Evolutionary conservation across 2,888 invertebrate species (phyloP).

Genomic region (Biston stratarius): DNA sequence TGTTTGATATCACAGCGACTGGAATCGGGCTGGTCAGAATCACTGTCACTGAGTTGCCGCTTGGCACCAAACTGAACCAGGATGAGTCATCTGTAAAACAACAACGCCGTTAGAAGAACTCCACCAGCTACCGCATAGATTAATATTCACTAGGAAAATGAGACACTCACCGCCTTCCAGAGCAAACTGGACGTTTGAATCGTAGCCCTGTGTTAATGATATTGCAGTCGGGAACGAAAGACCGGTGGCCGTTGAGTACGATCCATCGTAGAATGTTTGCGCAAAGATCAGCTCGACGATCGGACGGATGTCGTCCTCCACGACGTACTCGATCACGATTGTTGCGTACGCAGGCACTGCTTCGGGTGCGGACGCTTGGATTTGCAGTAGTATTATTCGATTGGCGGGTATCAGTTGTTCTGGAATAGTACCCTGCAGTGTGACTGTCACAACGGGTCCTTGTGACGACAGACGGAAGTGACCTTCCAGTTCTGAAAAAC

Average conservation of each 20-base stretch:
- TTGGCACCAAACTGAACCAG: constrained; percentile 38
- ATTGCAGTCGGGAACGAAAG: constrained; percentile 44
- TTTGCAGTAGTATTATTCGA: constrained; percentile 34
- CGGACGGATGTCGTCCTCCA: constrained; percentile 12
- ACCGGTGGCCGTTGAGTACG: constrained; percentile 39
- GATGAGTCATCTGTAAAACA: constrained; percentile 29
- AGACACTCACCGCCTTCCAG: constrained; percentile 52
- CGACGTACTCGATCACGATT: constrained; percentile 26
- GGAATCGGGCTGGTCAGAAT: constrained; percentile 44
- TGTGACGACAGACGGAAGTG: not conserved
- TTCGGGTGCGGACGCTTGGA: constrained; percentile 26
- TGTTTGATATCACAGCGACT: constrained; percentile 47
- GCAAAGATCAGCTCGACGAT: constrained; percentile 47
- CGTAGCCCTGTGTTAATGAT: constrained; percentile 46
- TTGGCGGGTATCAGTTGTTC: constrained; percentile 45
- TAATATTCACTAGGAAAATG: not conserved
- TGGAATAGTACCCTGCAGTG: constrained; percentile 43
- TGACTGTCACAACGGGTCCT: constrained; percentile 28
- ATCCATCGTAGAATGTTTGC: constrained; percentile 51
- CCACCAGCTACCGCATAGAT: not conserved
- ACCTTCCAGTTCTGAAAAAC: not conserved
- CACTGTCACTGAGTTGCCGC: constrained; percentile 41
- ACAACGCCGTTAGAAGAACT: not conserved
- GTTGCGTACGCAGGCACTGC: constrained; percentile 32
- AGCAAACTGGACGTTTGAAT: constrained; percentile 47